Conservation (phyloP, 2,888 invertebrate species). For the Eilema caniola region DNA sequence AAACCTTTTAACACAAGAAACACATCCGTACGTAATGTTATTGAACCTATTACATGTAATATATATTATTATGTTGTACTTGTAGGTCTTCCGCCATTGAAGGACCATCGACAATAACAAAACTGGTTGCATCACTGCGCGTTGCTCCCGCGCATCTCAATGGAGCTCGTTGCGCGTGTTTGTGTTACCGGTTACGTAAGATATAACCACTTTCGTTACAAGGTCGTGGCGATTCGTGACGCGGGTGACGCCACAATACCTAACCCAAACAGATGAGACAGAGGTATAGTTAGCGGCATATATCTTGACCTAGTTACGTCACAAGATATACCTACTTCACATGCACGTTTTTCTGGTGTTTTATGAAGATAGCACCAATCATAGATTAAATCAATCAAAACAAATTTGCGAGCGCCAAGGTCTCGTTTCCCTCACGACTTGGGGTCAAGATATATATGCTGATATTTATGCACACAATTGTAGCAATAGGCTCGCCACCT, state of each 20-base stretch:
- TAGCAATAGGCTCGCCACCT: too few relatives aligned
- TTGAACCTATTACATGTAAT: neutral
- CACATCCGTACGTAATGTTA: neutral
- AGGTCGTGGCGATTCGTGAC: slow-evolving; percentile 43
- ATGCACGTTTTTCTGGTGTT: too few relatives aligned
- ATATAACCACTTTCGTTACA: slow-evolving; percentile 56
- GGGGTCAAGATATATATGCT: too few relatives aligned
- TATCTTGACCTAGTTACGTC: neutral
- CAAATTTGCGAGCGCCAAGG: too few relatives aligned
- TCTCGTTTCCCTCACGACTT: too few relatives aligned
- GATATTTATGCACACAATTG: too few relatives aligned
- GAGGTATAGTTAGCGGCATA: neutral
- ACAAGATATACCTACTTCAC: too few relatives aligned
- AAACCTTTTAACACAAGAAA: neutral
- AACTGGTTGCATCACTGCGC: slow-evolving; percentile 36
- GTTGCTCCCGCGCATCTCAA: slow-evolving; percentile 40
- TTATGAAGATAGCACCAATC: too few relatives aligned
- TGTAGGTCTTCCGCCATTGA: neutral
- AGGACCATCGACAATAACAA: slow-evolving; percentile 17
- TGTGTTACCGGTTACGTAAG: slow-evolving; percentile 32
- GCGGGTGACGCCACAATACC: neutral
- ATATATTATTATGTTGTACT: neutral
- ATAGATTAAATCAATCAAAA: too few relatives aligned
- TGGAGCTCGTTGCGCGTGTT: slow-evolving; percentile 15
- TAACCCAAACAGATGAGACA: neutral